phyloP scores from a whole-genome alignment of 2,888 invertebrate genomes.

The Drosophila pegasa region DNA sequence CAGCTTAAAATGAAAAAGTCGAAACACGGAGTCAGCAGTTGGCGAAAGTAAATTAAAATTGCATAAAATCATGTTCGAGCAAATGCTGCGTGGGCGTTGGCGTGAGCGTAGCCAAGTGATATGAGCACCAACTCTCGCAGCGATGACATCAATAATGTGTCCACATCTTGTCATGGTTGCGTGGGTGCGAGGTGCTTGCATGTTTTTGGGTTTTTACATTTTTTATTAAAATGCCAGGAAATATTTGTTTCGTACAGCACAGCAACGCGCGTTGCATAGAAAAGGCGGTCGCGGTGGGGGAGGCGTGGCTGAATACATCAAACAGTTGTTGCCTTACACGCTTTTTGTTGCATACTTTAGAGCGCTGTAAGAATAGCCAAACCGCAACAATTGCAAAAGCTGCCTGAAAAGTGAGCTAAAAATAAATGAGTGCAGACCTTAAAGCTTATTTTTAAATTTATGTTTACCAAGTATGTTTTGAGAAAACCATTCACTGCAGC shows the following conservation, averaged over 20 bases:
- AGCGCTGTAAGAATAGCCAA: constrained; percentile 3
- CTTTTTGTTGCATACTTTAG: constrained; percentile 26
- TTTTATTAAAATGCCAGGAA: constrained; percentile 55
- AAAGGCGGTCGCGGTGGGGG: background rate
- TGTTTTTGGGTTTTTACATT: constrained; percentile 48
- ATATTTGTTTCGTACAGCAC: constrained; percentile 26
- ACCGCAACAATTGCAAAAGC: background rate
- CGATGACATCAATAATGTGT: constrained; percentile 32
- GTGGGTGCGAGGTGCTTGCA: constrained; percentile 4
- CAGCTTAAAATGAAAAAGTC: constrained; percentile 1
- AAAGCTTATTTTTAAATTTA: background rate
- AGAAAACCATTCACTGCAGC: background rate
- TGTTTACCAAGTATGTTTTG: background rate
- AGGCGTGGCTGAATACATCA: constrained; percentile 4
- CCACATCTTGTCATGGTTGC: background rate
- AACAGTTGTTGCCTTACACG: constrained; percentile 22
- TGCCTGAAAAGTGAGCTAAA: background rate
- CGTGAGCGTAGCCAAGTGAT: background rate
- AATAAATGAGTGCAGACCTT: background rate
- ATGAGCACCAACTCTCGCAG: constrained; percentile 15
- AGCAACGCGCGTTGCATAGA: constrained; percentile 18
- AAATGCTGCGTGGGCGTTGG: background rate
- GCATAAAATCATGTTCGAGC: constrained; percentile 34
- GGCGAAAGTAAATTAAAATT: constrained; percentile 37
- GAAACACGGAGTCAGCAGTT: constrained; percentile 13